Base-by-base conservation (phyloP, 2,797 vertebrate species). In the Sebastes taczanowskii region DNA sequence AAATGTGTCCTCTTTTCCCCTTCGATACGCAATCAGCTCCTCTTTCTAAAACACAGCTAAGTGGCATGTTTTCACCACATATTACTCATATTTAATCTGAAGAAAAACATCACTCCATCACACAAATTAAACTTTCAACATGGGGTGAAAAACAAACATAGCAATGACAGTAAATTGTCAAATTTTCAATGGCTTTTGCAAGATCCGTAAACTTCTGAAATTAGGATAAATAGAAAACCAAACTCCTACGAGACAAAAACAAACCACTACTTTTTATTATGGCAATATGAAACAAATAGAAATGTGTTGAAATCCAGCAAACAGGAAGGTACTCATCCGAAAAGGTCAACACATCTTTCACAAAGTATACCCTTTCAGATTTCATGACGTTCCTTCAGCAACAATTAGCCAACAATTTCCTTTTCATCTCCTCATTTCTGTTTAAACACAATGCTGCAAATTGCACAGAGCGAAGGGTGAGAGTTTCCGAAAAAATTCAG, bases 131-230 rank as follows among this genome's bases (percentile, higher is more conserved):
- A 53, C 34, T 30, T 23, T 49, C n/a, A 77, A 71, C 7, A n/a
- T 16, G 52, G 56, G 16, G 14, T 11, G 0, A n/a, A 67, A 53
- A 52, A 1, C 38, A 58, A 56, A 5, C 23, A 7, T 23, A 42
- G 32, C 32, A 55, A 69, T 7, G 4, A 22, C 5, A 6, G 22
- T 38, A 23, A 18, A 46, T 82, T 72, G 74, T 82, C 22, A 49
- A 20, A 11, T 67, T 63, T 74, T 71, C 5, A 16, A 55, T 4
- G 4, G 9, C 3, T 42, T 74, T 84, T 63, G 38, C 53, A 55
- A 78, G 13, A 74, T 76, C 58, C 38, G 11, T 76, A 73, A 77
- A 73, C 32, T 23, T 67, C 62, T 75, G 65, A 63, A 81, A 82
- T 85, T 55, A 25, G 53, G 38, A 62, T 38, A 38, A 75, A 66